Percentiles rank a stretch among this genome's conserved stretches.
phyloP scores from a whole-genome alignment of 2,797 vertebrate genomes.

The Chelon labrosus region DNA sequence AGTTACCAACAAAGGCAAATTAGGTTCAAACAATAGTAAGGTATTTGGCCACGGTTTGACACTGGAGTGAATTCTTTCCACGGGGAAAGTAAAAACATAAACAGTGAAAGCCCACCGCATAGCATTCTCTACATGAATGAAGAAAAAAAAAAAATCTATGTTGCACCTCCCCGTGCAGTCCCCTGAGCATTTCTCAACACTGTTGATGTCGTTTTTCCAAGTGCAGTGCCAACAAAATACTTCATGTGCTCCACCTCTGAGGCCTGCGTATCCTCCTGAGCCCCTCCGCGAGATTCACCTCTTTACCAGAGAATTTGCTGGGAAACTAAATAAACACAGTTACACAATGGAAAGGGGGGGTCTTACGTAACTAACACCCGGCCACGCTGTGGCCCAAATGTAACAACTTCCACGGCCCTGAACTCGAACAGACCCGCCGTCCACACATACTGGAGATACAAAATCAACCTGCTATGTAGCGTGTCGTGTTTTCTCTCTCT shows the following conservation, averaged over 20 bases:
- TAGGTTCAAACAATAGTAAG: constrained; percentile 30
- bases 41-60: constrained; percentile 33
- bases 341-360: constrained; percentile 72
- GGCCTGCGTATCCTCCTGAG: constrained; percentile 73
- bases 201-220: constrained; percentile 81
- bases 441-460: constrained; percentile 17
- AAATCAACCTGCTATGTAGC: constrained; percentile 25
- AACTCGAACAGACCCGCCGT: constrained; percentile 24
- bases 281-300: constrained; percentile 69
- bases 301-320: constrained; percentile 71
- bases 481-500: constrained; percentile 25
- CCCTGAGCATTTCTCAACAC: constrained; percentile 69
- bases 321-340: constrained; percentile 80
- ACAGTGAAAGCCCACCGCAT: constrained; percentile 39
- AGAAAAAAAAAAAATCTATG: constrained; percentile 53
- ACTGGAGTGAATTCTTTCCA: constrained; percentile 50
- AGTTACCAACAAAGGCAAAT: constrained; percentile 31
- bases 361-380: constrained; percentile 73
- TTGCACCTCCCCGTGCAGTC: constrained; percentile 62
- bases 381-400: constrained; percentile 53
- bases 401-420: constrained; percentile 57
- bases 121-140: constrained; percentile 63
- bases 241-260: constrained; percentile 77
- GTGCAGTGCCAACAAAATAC: constrained; percentile 77
- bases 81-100: constrained; percentile 41